Conservation (phyloP, 1,140 invertebrate genomes). For the Macrotrachela quadricornifera region DNA sequence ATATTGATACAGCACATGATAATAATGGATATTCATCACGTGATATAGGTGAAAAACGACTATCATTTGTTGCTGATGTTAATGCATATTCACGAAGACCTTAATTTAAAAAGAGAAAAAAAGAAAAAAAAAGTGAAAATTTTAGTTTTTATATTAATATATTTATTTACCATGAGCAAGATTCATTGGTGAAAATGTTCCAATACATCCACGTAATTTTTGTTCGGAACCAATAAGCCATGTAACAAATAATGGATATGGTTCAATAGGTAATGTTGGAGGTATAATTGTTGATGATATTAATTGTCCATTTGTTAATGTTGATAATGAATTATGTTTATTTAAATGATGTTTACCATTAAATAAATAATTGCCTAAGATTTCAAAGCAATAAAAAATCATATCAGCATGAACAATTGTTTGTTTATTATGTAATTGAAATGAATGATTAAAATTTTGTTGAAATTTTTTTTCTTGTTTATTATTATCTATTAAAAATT, state of each 20-base stretch:
- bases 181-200: conserved; percentile 50
- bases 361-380: conserved; percentile 2
- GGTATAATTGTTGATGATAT: not conserved
- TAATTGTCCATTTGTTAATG: too few relatives aligned
- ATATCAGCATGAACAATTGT: not conserved
- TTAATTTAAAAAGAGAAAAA: conserved; percentile 51
- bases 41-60: conserved; percentile 79
- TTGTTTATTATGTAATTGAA: too few relatives aligned
- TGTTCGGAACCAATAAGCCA: conserved; percentile 88
- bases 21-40: conserved; percentile 73
- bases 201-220: conserved; percentile 33
- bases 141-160: too few relatives aligned
- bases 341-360: not conserved
- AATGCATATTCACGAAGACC: conserved; percentile 85
- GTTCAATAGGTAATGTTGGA: not conserved
- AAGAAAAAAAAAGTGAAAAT: too few relatives aligned
- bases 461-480: too few relatives aligned
- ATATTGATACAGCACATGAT: conserved; percentile 79
- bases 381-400: conserved; percentile 8
- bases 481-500: too few relatives aligned
- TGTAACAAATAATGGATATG: conserved; percentile 73
- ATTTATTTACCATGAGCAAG: conserved; percentile 40
- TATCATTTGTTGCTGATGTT: conserved; percentile 91
- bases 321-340: too few relatives aligned
- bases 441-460: too few relatives aligned